Evolutionary conservation across 2,888 invertebrate genomes (phyloP).

Genomic region (Petrophora chlorosata): DNA sequence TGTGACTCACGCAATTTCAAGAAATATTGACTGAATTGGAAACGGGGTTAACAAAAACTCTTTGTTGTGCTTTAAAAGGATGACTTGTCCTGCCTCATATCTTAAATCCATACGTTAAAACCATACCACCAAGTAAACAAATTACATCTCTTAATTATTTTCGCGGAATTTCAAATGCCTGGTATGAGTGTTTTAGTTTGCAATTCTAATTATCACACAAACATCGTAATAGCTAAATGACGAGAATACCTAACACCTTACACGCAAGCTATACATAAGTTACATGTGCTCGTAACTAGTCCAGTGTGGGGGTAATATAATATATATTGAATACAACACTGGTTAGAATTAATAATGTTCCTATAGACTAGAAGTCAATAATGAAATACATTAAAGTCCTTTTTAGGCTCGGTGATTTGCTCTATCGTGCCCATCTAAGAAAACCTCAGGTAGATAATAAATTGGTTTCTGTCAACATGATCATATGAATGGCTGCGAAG

Average conservation of each 20-base stretch:
- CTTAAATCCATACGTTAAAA: background rate
- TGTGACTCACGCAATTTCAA: constrained; percentile 53
- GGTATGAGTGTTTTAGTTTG: constrained; percentile 16
- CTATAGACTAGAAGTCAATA: constrained; percentile 45
- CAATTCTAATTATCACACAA: constrained; percentile 29
- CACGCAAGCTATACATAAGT: constrained; percentile 10
- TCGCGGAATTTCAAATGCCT: constrained; percentile 11
- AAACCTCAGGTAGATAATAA: constrained; percentile 44
- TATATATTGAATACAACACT: constrained; percentile 34
- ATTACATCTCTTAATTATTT: background rate
- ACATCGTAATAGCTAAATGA: constrained; percentile 27
- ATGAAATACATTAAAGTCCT: constrained; percentile 51
- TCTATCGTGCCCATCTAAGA: constrained; percentile 47
- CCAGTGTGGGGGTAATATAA: constrained; percentile 46
- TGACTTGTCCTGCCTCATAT: constrained; percentile 4
- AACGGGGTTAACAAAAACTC: constrained; percentile 33
- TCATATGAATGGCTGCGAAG: constrained; percentile 31
- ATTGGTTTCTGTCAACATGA: constrained; percentile 49
- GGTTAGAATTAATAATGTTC: constrained; percentile 48
- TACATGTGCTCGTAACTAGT: constrained; percentile 23
- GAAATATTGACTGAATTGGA: constrained; percentile 43
- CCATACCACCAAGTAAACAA: background rate
- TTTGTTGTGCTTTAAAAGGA: constrained; percentile 10
- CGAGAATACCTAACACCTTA: constrained; percentile 20
- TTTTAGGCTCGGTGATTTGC: constrained; percentile 46